Evolutionary conservation across 2,113 vertebrate species (phyloP), one percentile per base, ranked within the genome.

Genomic region (Chrysemys picta): DNA sequence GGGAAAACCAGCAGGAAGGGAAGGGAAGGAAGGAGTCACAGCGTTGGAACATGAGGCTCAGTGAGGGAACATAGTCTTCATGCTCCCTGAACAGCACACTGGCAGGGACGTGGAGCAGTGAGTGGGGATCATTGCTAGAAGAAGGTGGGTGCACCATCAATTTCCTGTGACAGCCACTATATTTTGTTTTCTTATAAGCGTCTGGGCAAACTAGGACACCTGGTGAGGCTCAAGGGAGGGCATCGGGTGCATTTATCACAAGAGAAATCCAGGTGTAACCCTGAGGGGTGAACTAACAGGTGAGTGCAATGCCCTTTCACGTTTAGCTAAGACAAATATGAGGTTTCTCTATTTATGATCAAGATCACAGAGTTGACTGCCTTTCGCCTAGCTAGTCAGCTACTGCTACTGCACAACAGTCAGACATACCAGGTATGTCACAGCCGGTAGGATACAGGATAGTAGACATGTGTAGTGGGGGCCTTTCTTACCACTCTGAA

Each of bases 11-110:
- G 85, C 81, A 94, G 84, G 69, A 65, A 22, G 47, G 76, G 82
- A 86, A 22, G 47, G 76, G 82, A 86, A 90, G 84, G 90, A 96
- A 95, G 13, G 56, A 96, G 91, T 69, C 93, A 91, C 62, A 47
- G 27, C 1, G 2, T 27, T 27, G 56, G 79, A 95, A 87, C 90
- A 96, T 56, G 93, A 80, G 85, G 57, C 91, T 79, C 57, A 65
- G 89, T 49, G 90, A 94, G 81, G 80, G 82, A 90, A 1, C 0
- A 69, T 94, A 93, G 91, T 89, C 53, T 75, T 90, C 92, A 84
- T 45, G 17, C 62, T 92, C 62, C 49, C 72, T 14, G 29, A 88
- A 59, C 88, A 90, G 86, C 0, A 57, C 25, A 10, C 56, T 0
- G 91, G 84, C 2, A 3, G 76, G 87, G 85, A 89, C 83, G 0